These are phyloP conservation scores for Slavum lentiscoides DNA, from an alignment of 2,888 invertebrate genomes.

Conservation along the genomic window DNA sequence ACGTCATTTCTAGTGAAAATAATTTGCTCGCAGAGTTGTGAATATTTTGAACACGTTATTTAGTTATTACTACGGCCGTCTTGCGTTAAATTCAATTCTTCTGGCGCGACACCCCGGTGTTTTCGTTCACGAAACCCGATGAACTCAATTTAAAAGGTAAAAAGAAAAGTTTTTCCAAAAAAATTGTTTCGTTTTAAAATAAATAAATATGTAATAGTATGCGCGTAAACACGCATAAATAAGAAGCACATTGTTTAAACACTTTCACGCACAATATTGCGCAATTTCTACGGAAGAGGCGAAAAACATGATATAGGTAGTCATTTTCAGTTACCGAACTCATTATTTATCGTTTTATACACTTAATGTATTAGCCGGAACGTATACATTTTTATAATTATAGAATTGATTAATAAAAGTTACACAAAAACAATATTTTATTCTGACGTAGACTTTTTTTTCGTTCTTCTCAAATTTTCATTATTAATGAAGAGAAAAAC, in stretches of 20 bases:
- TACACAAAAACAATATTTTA: constrained; percentile 2
- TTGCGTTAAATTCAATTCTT: constrained; percentile 30
- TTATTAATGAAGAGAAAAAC: no score
- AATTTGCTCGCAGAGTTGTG: constrained; percentile 6
- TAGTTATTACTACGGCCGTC: constrained; percentile 14
- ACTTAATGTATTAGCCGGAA: not conserved
- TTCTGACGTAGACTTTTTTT: not conserved
- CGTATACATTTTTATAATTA: not conserved
- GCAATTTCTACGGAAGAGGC: constrained; percentile 8
- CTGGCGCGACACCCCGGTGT: not conserved
- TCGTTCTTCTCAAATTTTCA: no score
- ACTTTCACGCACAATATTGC: not conserved
- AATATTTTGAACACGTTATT: constrained; percentile 27
- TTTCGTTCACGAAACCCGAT: not conserved
- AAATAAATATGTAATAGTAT: not conserved
- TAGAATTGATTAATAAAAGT: not conserved
- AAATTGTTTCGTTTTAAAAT: not conserved
- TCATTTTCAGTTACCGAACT: not conserved
- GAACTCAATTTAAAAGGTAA: constrained; percentile 18
- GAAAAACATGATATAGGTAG: not conserved
- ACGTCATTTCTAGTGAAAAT: constrained; percentile 4
- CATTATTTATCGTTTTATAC: constrained; percentile 3
- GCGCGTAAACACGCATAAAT: not conserved
- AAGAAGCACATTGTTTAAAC: not conserved
- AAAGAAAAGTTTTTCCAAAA: constrained; percentile 6